Evolutionary conservation across 30 jellyfish, hydroid and myxozoan genomes (phyloP).

Genomic region (Cassiopea xamachana): DNA sequence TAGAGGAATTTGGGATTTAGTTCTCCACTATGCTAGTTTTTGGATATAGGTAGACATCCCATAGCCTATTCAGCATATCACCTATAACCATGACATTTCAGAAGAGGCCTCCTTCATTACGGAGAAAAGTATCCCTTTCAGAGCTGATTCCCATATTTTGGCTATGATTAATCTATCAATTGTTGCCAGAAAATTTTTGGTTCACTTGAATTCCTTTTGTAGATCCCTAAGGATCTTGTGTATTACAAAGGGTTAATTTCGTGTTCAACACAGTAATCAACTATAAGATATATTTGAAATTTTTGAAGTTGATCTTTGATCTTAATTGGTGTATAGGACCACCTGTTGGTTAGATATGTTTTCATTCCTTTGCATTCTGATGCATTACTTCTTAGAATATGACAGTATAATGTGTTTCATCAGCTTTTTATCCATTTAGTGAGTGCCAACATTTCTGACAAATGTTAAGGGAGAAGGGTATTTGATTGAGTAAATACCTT

Average conservation of each 20-base stretch:
- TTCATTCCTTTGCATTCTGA: conserved; percentile 52
- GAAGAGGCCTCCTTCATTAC: too few relatives aligned
- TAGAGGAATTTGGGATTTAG: too few relatives aligned
- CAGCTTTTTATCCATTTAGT: background rate
- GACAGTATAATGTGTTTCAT: background rate
- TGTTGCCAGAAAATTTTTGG: too few relatives aligned
- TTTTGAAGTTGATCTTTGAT: conserved; percentile 62
- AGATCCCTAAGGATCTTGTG: background rate
- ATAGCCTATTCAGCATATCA: too few relatives aligned
- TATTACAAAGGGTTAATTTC: conserved; percentile 53
- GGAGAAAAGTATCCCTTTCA: too few relatives aligned
- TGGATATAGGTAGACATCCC: too few relatives aligned
- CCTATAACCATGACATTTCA: too few relatives aligned
- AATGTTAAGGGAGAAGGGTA: too few relatives aligned
- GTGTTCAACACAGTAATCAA: conserved; percentile 72
- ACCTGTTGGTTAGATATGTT: conserved; percentile 48
- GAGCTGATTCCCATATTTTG: too few relatives aligned
- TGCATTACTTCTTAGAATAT: conserved; percentile 29
- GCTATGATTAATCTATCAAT: too few relatives aligned
- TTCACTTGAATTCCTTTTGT: background rate
- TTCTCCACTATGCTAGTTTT: too few relatives aligned
- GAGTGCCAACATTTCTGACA: background rate
- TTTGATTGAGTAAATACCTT: too few relatives aligned
- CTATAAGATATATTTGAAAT: conserved; percentile 50
- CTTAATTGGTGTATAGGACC: conserved; percentile 61